Percentiles rank a stretch among this genome's conserved stretches.
phyloP scores from a whole-genome alignment of 2,113 vertebrate species.

The Vombatus ursinus region DNA sequence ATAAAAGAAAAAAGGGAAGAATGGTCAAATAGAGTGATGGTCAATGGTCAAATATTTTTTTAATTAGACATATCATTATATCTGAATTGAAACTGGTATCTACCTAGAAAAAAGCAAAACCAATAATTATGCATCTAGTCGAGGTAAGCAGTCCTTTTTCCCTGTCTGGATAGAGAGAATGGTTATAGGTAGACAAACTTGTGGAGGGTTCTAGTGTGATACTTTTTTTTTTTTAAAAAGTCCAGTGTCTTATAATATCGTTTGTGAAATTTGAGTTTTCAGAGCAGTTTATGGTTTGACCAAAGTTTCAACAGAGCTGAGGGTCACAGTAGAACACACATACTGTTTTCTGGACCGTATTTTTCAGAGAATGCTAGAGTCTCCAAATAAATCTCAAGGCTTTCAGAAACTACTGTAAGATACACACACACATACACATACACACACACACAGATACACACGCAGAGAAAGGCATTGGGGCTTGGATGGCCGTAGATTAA shows the following conservation, averaged over 20 bases:
- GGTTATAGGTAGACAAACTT: neutral
- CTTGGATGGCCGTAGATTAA: conserved; percentile 27
- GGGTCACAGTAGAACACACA: neutral
- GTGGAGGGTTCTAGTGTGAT: neutral
- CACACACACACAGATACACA: too few species aligned
- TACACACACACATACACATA: neutral
- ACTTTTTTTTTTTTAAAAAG: neutral
- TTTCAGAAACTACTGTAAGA: neutral
- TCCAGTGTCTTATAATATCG: conserved; percentile 3
- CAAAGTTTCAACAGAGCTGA: conserved; percentile 38
- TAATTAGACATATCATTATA: neutral
- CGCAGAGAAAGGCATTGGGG: neutral
- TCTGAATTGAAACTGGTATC: neutral
- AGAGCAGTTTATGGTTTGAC: neutral
- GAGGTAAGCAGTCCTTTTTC: neutral
- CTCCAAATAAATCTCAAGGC: neutral
- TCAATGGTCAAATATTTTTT: too few species aligned
- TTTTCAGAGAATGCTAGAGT: neutral
- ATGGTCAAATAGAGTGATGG: neutral
- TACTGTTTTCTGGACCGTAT: neutral
- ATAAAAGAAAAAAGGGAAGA: conserved; percentile 9
- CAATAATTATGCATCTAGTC: neutral
- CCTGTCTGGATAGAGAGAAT: neutral
- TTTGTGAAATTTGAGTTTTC: conserved; percentile 7
- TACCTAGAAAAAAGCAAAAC: neutral